Conservation (phyloP, 2,888 invertebrate genomes). For the Prenolepis imparis region DNA sequence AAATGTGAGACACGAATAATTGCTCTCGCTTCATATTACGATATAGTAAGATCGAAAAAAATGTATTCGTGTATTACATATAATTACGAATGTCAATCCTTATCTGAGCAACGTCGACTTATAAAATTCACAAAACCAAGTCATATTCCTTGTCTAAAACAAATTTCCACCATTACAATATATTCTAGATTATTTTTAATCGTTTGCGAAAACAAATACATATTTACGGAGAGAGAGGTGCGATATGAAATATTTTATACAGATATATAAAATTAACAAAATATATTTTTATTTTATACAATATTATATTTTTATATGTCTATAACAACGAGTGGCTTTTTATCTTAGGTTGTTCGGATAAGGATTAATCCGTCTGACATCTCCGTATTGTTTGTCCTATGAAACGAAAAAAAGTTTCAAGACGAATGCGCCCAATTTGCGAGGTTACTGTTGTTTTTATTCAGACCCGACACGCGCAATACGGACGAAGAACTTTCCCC, state of each 20-base stretch:
- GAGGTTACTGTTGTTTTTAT: slow-evolving; percentile 21
- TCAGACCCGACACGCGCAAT: slow-evolving; percentile 22
- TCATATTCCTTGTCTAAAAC: neutral
- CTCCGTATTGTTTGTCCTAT: neutral
- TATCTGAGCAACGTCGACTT: neutral
- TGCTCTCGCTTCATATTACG: neutral
- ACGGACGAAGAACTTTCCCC: slow-evolving; percentile 9
- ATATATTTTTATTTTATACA: neutral
- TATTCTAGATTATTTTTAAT: neutral
- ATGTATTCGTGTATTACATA: neutral
- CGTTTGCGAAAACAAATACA: slow-evolving; percentile 16
- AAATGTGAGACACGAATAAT: slow-evolving; percentile 18
- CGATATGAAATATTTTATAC: slow-evolving; percentile 20
- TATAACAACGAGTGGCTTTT: neutral
- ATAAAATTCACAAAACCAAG: neutral
- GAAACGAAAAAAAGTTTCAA: neutral
- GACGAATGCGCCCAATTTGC: neutral
- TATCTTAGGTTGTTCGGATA: neutral
- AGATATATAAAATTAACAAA: slow-evolving; percentile 14
- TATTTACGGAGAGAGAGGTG: neutral
- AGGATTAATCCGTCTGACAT: slow-evolving; percentile 8
- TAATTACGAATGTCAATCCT: neutral
- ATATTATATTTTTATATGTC: neutral
- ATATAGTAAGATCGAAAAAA: neutral
- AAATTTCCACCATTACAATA: neutral